These are phyloP conservation scores for Sylvia atricapilla DNA, from an alignment of 2,113 vertebrate species.

Conservation along the genomic window DNA sequence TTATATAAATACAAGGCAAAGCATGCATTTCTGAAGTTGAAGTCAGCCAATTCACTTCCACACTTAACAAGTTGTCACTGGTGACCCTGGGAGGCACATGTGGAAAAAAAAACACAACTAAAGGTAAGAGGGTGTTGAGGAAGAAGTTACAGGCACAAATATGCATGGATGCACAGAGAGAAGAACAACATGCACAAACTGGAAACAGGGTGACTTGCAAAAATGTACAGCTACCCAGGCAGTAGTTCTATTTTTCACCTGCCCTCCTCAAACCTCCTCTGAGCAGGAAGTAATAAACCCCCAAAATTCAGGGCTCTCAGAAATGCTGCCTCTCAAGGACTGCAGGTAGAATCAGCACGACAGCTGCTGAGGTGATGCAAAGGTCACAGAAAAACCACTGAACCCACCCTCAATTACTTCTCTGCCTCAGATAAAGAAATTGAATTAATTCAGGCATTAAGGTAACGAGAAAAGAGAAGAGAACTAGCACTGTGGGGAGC, in stretches of 20 bases:
- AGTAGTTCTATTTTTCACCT: background rate
- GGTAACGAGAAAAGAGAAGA: background rate
- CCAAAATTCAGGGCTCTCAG: background rate
- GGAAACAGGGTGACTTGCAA: background rate
- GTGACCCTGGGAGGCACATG: background rate
- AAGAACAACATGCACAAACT: background rate
- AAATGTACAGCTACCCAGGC: background rate
- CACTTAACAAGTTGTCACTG: background rate
- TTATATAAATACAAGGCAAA: background rate
- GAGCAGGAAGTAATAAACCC: background rate
- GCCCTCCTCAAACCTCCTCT: background rate
- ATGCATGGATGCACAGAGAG: rapidly evolving
- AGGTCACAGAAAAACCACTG: background rate
- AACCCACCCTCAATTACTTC: background rate
- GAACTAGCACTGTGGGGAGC: background rate
- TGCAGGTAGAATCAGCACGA: background rate
- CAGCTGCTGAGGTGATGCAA: background rate
- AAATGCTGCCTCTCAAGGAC: background rate
- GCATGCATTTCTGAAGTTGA: background rate
- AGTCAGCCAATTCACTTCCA: background rate
- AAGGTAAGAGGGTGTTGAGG: background rate
- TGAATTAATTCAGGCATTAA: background rate
- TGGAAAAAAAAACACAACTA: background rate
- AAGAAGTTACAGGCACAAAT: background rate
- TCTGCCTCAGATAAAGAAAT: background rate